Percentiles rank a stretch among this genome's conserved stretches.
These are phyloP conservation scores for Trachelus iudaicus DNA, from an alignment of 2,888 invertebrate genomes.

Conservation along the genomic window DNA sequence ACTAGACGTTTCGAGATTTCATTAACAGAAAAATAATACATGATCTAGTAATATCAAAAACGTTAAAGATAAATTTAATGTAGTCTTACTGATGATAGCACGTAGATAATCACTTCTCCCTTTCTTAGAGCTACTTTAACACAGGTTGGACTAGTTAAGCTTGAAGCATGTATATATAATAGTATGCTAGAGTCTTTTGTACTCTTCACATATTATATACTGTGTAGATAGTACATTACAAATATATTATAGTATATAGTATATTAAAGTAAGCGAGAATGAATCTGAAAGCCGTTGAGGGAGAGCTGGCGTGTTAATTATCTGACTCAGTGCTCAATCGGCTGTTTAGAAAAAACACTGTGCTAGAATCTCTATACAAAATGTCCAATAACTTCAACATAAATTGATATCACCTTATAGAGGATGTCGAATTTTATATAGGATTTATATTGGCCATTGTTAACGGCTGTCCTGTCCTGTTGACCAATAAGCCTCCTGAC, in stretches of 20 bases:
- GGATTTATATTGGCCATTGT: constrained; percentile 35
- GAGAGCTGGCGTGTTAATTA: neutral
- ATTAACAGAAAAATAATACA: neutral
- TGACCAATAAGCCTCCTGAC: constrained; percentile 44
- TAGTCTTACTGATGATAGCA: neutral
- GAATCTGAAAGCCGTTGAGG: neutral
- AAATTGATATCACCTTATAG: neutral
- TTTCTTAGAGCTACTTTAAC: neutral
- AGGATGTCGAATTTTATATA: neutral
- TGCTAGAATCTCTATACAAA: neutral
- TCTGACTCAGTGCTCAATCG: neutral
- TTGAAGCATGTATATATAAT: neutral
- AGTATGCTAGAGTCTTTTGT: neutral
- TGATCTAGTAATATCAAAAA: neutral
- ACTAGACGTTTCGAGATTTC: neutral
- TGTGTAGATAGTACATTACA: neutral
- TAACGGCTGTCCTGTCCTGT: constrained; percentile 31
- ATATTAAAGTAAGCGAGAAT: neutral
- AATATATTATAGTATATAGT: neutral
- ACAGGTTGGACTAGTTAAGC: neutral
- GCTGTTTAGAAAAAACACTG: neutral
- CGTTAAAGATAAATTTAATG: neutral
- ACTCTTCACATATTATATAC: neutral
- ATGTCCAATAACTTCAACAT: neutral
- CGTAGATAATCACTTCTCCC: neutral